Evolutionary conservation across 2,888 invertebrate species (phyloP), one percentile per base, ranked within the genome.

Genomic region (Eubasilissa splendida): DNA sequence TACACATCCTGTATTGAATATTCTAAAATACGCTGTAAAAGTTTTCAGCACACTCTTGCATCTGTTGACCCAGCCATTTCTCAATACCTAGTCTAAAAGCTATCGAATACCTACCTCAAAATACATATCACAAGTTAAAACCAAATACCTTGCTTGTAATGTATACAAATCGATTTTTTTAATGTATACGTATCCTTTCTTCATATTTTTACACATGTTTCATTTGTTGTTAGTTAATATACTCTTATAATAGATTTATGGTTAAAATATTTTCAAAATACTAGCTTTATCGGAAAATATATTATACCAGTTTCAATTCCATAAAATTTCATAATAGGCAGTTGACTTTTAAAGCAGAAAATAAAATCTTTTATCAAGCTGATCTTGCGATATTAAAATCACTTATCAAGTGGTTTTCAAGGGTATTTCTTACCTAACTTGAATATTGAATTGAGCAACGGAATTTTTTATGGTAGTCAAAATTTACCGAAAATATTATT

Each of bases 301-400:
- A 5, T 5, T 42, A 5, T 2, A 5, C 7, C 42, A 42, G 42
- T 42, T 42, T 42, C 42, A 42, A 42, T 42, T 42, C 7, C 42
- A 42, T 42, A 7, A 42, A 42, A 42, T 42, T 42, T 42, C 42
- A 42, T 42, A 7, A 42, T 7, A 42, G 42, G 4, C 7, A 42
- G 42, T 42, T 42, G 42, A 42, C 4, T 42, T 42, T 42, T 42
- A 42, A 42, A 42, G 42, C 4, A 4, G 42, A 42, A 42, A 42
- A 42, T 42, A 42, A 42, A 42, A 42, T 42, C 42, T 42, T 42
- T 42, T 53, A 33, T 71, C 8, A 73, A 73, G 71, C 71, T 73
- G 71, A 73, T 56, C 71, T 73, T n/a, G 71, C 71, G 71, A 73
- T 73, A 73, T 73, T 73, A 33, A 73, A 73, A 73, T 56, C 56